phyloP scores from a whole-genome alignment of 1,140 invertebrate species.

The Antheraea mylitta region DNA sequence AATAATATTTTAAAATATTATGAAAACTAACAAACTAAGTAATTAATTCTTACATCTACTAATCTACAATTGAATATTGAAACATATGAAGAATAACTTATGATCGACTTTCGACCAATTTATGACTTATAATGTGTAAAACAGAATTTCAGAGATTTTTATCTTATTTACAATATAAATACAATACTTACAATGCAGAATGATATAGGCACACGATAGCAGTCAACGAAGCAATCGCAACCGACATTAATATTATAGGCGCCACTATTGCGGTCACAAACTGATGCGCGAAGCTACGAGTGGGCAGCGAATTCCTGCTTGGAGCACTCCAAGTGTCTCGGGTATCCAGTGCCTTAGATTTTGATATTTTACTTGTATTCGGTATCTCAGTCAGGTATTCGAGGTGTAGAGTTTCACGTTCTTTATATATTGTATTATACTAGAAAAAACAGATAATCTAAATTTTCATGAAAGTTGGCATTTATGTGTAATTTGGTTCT shows the following conservation, averaged over 20 bases:
- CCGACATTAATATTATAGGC: conserved; percentile 83
- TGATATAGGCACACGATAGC: conserved; percentile 88
- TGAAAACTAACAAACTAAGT: too few relatives aligned
- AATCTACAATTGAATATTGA: too few relatives aligned
- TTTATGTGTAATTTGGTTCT: too few relatives aligned
- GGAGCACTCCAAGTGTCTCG: conserved; percentile 79
- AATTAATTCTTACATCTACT: too few relatives aligned
- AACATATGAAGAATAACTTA: too few relatives aligned
- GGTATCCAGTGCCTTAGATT: conserved; percentile 20
- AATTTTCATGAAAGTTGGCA: too few relatives aligned
- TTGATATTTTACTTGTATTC: conserved; percentile 28
- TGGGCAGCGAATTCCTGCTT: conserved; percentile 80
- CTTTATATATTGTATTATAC: conserved; percentile 67
- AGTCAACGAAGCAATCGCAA: conserved; percentile 84
- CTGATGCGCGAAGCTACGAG: conserved; percentile 85
- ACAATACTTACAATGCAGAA: conserved; percentile 86
- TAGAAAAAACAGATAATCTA: conserved; percentile 25
- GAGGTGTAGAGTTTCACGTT: conserved; percentile 44
- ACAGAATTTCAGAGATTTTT: too few relatives aligned
- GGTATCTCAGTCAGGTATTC: conserved; percentile 58
- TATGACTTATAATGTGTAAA: too few relatives aligned
- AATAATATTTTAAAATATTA: too few relatives aligned
- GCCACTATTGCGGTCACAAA: conserved; percentile 85
- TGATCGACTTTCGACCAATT: too few relatives aligned
- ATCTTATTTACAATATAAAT: too few relatives aligned